Conservation (phyloP, 2,113 vertebrate species). For the Sterna hirundo region DNA sequence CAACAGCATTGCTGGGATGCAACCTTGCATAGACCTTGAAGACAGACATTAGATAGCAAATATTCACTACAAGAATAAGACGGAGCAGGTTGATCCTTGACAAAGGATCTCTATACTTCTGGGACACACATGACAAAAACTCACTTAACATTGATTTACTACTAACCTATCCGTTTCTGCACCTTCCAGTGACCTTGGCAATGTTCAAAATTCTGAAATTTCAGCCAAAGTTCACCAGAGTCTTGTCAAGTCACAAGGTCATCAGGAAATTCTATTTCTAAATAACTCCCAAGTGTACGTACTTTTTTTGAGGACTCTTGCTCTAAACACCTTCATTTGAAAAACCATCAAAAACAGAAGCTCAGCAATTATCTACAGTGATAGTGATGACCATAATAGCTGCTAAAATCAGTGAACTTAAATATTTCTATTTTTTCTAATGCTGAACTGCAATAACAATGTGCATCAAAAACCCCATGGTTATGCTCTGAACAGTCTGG, state of each 20-base stretch:
- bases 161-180: neutral
- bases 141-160: neutral
- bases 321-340: neutral
- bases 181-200: neutral
- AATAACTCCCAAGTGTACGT: rapidly evolving
- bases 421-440: neutral
- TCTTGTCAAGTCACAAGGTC: neutral
- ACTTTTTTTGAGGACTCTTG: neutral
- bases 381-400: neutral
- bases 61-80: neutral
- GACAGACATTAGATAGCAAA: neutral
- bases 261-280: neutral
- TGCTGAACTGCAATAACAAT: neutral
- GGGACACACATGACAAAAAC: neutral
- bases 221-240: neutral
- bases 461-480: neutral
- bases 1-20: neutral
- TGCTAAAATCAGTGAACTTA: neutral
- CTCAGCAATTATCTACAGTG: neutral
- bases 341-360: neutral
- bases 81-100: neutral
- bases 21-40: neutral
- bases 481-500: neutral
- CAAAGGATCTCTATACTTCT: neutral
- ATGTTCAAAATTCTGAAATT: neutral